Evolutionary conservation across 2,888 invertebrate genomes (phyloP).

Genomic region (Tigriopus californicus): DNA sequence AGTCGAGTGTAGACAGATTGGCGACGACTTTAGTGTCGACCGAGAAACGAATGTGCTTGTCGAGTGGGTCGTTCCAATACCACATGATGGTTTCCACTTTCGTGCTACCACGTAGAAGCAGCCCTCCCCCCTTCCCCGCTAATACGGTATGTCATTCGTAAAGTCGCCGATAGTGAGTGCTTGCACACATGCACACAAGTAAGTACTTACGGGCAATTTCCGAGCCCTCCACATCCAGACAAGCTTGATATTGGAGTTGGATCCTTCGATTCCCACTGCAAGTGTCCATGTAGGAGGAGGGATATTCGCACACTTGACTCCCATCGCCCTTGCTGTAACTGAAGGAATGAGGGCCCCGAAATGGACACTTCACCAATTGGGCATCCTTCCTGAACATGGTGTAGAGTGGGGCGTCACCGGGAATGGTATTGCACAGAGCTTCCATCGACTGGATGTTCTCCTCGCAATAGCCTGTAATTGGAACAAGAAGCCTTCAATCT

Average conservation of each 20-base stretch:
- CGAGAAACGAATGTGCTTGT: too few species aligned
- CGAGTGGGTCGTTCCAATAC: too few species aligned
- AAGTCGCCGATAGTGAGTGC: background rate
- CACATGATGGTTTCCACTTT: too few species aligned
- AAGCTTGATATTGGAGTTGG: conserved; percentile 77
- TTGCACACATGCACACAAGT: background rate
- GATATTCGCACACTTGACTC: conserved; percentile 55
- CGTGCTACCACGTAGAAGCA: too few species aligned
- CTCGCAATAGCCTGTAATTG: conserved; percentile 16
- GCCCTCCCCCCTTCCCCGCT: too few species aligned
- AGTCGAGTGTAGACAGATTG: too few species aligned
- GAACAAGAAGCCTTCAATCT: too few species aligned
- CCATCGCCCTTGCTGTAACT: conserved; percentile 80
- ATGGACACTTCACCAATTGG: conserved; percentile 72
- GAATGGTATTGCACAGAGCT: conserved; percentile 63
- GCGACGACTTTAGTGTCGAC: too few species aligned
- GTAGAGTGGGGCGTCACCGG: conserved; percentile 68
- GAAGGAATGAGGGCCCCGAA: conserved; percentile 72
- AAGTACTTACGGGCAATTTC: conserved; percentile 61
- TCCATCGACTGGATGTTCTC: conserved; percentile 46
- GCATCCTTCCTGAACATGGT: conserved; percentile 77
- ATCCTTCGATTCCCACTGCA: conserved; percentile 81
- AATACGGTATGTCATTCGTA: too few species aligned
- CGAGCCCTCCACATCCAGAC: conserved; percentile 72
- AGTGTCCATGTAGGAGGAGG: conserved; percentile 75